Conservation (phyloP, 2,113 vertebrate genomes). For the Oryzias celebensis region DNA sequence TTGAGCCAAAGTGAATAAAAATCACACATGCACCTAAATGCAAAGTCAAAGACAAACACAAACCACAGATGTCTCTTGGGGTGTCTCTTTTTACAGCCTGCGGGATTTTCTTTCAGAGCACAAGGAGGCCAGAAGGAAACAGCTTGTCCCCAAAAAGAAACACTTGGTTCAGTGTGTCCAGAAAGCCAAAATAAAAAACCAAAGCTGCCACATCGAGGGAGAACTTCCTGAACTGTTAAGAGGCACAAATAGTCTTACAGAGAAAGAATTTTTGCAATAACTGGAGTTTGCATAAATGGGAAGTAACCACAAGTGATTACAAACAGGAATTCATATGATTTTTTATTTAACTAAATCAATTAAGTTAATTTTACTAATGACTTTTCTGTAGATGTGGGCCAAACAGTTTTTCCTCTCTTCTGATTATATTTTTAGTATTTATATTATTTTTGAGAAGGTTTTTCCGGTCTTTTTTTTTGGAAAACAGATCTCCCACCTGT, state of each 20-base stretch:
- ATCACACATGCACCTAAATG: conserved; percentile 5
- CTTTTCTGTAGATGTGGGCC: no score
- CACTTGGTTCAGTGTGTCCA: conserved; percentile 42
- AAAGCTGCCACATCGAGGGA: conserved; percentile 41
- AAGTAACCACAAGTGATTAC: not conserved
- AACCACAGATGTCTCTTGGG: conserved; percentile 54
- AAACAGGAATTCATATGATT: no score
- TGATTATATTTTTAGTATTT: no score
- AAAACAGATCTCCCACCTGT: no score
- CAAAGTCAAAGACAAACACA: conserved; percentile 40
- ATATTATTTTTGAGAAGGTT: no score
- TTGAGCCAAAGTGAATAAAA: conserved; percentile 4
- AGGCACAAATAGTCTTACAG: conserved; percentile 1
- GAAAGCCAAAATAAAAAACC: conserved; percentile 54
- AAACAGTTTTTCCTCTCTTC: no score
- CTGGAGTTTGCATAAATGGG: not conserved
- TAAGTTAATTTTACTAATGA: no score
- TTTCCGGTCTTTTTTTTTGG: no score
- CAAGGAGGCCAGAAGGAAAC: conserved; percentile 46
- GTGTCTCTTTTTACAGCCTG: conserved; percentile 61
- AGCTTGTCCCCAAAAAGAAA: conserved; percentile 41
- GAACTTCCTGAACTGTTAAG: conserved; percentile 44
- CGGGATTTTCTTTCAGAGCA: conserved; percentile 51
- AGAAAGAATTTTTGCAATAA: conserved; percentile 24
- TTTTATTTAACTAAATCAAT: no score